Base-by-base conservation (phyloP, 2,888 invertebrate genomes). In the Leucoma salicis region DNA sequence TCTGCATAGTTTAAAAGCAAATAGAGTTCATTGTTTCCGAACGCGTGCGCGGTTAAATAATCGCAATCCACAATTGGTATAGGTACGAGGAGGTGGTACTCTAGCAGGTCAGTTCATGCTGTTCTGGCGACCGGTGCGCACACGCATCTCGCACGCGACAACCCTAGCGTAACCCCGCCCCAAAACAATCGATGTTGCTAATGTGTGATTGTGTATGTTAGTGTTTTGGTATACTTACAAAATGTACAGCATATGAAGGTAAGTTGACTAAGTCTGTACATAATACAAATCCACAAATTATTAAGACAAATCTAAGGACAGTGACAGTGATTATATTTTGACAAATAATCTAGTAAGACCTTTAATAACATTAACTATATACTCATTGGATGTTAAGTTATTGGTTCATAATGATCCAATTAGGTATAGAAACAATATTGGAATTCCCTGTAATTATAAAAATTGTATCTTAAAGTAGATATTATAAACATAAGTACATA, bases 21-120 rank as follows among this genome's bases (percentile, higher is more conserved):
- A 75, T 73, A 75, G 74, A 70, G 72, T 75, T 83, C 85, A 86
- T 87, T 88, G 86, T 85, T 87, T 87, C 85, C 77, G 81, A 84
- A 74, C 86, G 86, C 85, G 84, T 86, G 88, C 82, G 80, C 76
- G 78, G 86, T 87, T 84, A 86, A 86, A 86, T 87, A 85, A 85
- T 84, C 78, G 79, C 81, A 62, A 71, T 75, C 74, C 68, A 86
- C 88, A 89, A 88, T 89, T 88, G 87, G 79, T 71, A 70, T 82
- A 84, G 79, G 82, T 85, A 84, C 74, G 65, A 70, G 16, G 65
- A 70, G 71, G 74, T 74, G 71, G 66, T 66, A 64, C 75, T 62
- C 62, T 63, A 44, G 51, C 63, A 51, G 57, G 56, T 63, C 86
- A 88, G 87, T 88, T 68, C 76, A 72, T 78, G 77, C 69, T 74